Percentiles rank a stretch among this genome's conserved stretches.
Evolutionary conservation across 2,797 vertebrate species (phyloP).

Genomic region (Chromis chromis): DNA sequence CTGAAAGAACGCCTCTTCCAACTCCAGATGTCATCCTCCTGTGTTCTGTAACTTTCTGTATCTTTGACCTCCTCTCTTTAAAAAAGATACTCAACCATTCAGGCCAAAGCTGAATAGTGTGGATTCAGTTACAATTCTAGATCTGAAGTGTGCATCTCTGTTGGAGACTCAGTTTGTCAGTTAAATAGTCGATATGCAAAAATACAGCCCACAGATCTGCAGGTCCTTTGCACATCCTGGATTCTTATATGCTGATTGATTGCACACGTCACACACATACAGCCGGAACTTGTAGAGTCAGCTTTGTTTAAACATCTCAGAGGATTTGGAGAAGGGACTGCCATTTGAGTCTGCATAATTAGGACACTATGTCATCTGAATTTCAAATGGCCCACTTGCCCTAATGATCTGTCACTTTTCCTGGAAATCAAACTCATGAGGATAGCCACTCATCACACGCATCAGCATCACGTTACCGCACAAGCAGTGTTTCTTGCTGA

Average conservation of each 20-base stretch:
- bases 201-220: conserved; percentile 12
- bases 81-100: not conserved
- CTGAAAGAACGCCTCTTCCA: conserved; percentile 33
- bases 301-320: conserved; percentile 56
- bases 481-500: conserved; percentile 1
- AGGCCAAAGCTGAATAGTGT: conserved; percentile 12
- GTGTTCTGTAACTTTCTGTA: conserved; percentile 17
- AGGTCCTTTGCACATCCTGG: conserved; percentile 20
- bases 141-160: not conserved
- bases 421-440: conserved; percentile 9
- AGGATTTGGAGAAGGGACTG: conserved; percentile 51
- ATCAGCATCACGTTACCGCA: not conserved
- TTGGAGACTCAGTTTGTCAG: conserved; percentile 14
- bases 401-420: conserved; percentile 39
- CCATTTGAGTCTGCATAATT: conserved; percentile 63
- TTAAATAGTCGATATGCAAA: conserved; percentile 24
- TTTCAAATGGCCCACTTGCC: conserved; percentile 47
- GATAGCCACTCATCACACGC: conserved; percentile 2
- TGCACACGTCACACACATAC: conserved; percentile 4
- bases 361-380: conserved; percentile 47
- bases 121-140: not conserved
- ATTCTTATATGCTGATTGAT: conserved; percentile 31
- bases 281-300: conserved; percentile 45
- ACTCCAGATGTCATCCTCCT: conserved; percentile 32
- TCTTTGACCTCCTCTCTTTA: conserved; percentile 30